Evolutionary conservation across 2,888 invertebrate genomes (phyloP), one percentile per base, ranked within the genome.

Genomic region (Polyommatus icarus): DNA sequence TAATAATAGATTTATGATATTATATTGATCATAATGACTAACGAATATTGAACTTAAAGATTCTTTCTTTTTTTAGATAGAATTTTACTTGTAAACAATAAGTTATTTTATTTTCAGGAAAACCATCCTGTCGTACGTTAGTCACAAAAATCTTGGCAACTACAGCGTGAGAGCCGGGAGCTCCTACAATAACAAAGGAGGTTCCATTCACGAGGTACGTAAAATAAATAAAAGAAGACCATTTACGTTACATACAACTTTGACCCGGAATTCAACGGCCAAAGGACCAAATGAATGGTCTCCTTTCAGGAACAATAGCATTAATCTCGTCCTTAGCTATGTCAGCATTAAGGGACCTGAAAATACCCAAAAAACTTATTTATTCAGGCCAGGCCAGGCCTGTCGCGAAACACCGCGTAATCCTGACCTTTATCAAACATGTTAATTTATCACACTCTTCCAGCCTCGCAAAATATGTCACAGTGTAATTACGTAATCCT

Each of bases 151-250:
- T 77, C 87, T 93, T 15, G 82, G 80, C 6, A 88, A 90, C 82
- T 91, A 85, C 83, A 86, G 89, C 0, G 80, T 92, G 18, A 83
- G 93, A 40, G 86, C 84, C 0, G 93, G 93, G 80, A 93, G 91
- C 79, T 89, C 91, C 0, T 93, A 91, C 80, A 93, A 93, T 78
- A 87, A 87, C 79, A 93, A 93, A 80, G 89, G 89, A 18, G 93
- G 93, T 0, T 78, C 82, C 1, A 76, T 90, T 8, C 82, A 84
- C 78, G 88, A 88, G 89, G 93, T 93, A 87, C 84, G 29, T 67
- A 71, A 24, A 20, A 29, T 67, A 67, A 29, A 67, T 67, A 15
- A 59, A 59, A 59, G 59, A n/a, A 61, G 24, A 24, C 12, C 29
- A 10, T 15, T 29, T 12, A 29, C 6, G 6, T 29, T 67, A 15